Evolutionary conservation across 37 sponge, comb jelly and placozoan genomes (phyloP).

Genomic region (Halisarca cf. caerulea): DNA sequence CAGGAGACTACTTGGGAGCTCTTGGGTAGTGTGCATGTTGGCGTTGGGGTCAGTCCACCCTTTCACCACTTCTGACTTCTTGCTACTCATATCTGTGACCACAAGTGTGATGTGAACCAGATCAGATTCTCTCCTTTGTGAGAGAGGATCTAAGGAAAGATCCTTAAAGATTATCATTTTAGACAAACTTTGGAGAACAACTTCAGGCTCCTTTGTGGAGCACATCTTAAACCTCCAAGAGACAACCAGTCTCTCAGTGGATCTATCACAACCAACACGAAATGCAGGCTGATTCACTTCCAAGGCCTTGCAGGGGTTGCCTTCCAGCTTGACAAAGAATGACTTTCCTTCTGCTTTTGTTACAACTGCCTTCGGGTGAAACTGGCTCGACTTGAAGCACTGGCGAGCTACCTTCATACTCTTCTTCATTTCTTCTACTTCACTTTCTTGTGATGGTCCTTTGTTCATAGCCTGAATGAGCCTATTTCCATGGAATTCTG

Average conservation of each 20-base stretch:
- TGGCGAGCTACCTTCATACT: not conserved
- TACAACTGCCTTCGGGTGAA: not conserved
- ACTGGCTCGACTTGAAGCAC: constrained; percentile 14
- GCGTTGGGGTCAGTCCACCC: not conserved
- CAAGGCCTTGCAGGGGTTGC: not conserved
- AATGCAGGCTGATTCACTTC: not conserved
- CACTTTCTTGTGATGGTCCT: not conserved
- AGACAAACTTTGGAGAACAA: not conserved
- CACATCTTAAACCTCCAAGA: constrained; percentile 15
- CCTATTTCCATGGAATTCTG: constrained; percentile 40
- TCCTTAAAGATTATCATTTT: not conserved
- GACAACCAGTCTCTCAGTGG: not conserved
- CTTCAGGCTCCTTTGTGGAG: not conserved
- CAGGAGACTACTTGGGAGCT: no score
- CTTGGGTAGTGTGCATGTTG: not conserved
- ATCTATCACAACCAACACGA: not conserved
- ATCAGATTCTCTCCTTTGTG: no score
- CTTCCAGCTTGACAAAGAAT: not conserved
- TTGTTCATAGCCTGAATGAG: constrained; percentile 10
- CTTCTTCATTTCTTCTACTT: not conserved
- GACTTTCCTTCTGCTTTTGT: not conserved
- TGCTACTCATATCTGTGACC: not conserved
- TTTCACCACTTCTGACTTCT: not conserved
- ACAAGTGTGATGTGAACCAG: constrained; percentile 5
- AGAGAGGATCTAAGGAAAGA: no score